Percentiles rank a stretch among this genome's conserved stretches.
phyloP scores from a whole-genome alignment of 2,888 invertebrate genomes.

The Odontothrips loti region DNA sequence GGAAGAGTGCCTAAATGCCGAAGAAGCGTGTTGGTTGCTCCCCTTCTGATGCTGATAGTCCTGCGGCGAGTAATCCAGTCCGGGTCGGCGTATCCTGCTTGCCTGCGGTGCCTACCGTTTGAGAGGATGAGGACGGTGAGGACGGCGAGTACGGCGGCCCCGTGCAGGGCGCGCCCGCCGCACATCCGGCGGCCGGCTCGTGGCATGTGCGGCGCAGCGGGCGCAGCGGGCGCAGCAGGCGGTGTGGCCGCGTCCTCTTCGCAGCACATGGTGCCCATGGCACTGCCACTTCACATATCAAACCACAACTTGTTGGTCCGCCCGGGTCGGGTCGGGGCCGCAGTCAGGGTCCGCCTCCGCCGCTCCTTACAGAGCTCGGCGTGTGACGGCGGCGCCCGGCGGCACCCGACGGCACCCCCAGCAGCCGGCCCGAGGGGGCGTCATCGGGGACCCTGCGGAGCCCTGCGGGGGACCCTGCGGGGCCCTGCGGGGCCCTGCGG shows the following conservation, averaged over 20 bases:
- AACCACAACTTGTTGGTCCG: not conserved
- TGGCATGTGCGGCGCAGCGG: not conserved
- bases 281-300: not conserved
- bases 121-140: constrained; percentile 2
- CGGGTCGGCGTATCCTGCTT: not conserved
- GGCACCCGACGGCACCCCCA: not conserved
- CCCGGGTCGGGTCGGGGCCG: not conserved
- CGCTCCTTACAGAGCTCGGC: not conserved
- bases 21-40: too few relatives aligned
- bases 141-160: not conserved
- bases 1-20: too few relatives aligned
- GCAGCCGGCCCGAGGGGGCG: not conserved
- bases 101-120: not conserved
- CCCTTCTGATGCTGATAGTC: too few relatives aligned
- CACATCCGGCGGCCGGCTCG: not conserved
- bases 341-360: not conserved
- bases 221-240: not conserved
- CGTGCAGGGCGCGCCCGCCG: not conserved
- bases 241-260: not conserved
- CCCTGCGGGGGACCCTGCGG: not conserved
- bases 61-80: not conserved
- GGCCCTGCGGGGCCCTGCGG: not conserved
- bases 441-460: not conserved
- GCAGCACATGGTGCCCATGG: not conserved
- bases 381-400: not conserved